Conservation (phyloP, 2,797 vertebrate genomes). For the Cygnus olor region DNA sequence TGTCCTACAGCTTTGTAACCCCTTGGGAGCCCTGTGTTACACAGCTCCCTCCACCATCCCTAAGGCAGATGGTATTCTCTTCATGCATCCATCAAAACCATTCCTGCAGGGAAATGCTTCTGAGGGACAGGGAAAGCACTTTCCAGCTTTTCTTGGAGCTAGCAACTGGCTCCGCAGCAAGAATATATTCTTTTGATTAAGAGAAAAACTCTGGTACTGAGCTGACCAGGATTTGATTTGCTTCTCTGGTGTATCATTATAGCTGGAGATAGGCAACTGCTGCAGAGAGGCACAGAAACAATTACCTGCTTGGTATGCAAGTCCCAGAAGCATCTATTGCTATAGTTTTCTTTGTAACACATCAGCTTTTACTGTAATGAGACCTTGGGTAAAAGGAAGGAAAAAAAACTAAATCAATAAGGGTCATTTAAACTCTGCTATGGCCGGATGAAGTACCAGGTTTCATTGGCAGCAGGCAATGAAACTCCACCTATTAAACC, state of each 20-base stretch:
- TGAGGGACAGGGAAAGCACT: not conserved
- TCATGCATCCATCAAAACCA: constrained; percentile 4
- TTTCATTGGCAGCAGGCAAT: not conserved
- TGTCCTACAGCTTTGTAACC: not conserved
- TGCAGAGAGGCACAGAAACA: constrained; percentile 17
- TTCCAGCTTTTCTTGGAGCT: not conserved
- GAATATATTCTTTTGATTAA: constrained; percentile 33
- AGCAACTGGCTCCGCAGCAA: not conserved
- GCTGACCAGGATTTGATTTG: constrained; percentile 12
- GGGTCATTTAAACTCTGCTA: not conserved
- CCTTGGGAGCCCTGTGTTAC: not conserved
- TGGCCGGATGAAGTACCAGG: not conserved
- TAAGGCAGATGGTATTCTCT: not conserved
- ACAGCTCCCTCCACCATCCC: not conserved
- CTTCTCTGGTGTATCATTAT: not conserved
- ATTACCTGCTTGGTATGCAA: not conserved
- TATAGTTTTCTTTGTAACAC: not conserved
- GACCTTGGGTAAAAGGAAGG: not conserved
- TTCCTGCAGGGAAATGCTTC: constrained; percentile 44
- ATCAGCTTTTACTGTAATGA: constrained; percentile 1
- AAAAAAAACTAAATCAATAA: not conserved
- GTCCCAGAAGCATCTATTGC: not conserved
- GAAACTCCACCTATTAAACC: not conserved
- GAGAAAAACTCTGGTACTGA: not conserved
- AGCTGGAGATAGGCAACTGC: not conserved